Evolutionary conservation across 2,888 invertebrate species (phyloP), one percentile per base, ranked within the genome.

Genomic region (Torymus texanus): DNA sequence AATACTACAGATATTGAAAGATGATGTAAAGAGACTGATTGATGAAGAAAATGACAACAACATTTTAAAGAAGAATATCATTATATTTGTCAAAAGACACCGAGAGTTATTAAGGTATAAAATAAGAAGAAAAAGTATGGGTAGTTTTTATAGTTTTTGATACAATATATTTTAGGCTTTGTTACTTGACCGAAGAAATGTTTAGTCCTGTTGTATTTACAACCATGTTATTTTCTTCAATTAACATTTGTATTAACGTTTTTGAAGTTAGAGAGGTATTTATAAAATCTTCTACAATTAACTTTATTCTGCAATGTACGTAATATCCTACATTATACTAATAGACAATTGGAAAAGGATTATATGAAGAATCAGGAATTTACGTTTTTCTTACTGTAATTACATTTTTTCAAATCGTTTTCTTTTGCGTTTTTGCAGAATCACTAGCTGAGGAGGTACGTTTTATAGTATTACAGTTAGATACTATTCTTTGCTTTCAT

Each of bases 251-350:
- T n/a, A 55, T 75, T 13, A 75, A 66, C 24, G 24, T 75, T 16
- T 75, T 75, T 53, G 59, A 75, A 67, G 51, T 75, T 3, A 66
- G 53, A 11, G 59, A 75, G 75, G 75, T 75, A 61, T 53, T 21
- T 21, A 21, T 21, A 21, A 21, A 21, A 21, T 21, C 21, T 21
- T 21, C 21, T 21, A 21, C 21, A 21, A 21, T 21, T 21, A 21
- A 21, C 21, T 2, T 21, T 21, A 21, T 21, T 21, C 21, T 21
- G 21, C 21, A 21, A 21, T 2, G 21, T 21, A 21, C 21, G 21
- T 21, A 21, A 21, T 21, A 21, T 21, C 21, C 21, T 21, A 21
- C 21, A 21, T 21, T 21, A 21, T 21, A 21, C 2, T 21, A 21
- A 21, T 10, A 24, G 66, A n/a, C 12, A 50, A 58, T 70, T 14